Base-by-base conservation (phyloP, 2,797 vertebrate species). In the Coreius guichenoti region DNA sequence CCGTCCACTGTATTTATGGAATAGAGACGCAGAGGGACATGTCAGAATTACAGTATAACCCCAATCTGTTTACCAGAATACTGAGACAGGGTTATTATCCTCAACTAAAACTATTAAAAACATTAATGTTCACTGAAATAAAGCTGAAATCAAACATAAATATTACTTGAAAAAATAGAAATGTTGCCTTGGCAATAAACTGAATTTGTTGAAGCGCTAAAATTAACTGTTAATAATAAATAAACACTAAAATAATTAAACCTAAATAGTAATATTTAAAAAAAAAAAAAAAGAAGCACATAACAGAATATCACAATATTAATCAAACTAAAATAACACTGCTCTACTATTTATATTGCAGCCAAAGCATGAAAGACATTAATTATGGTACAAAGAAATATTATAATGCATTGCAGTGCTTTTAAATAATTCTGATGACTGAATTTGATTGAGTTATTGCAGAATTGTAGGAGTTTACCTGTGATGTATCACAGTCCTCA, bases 1-100 rank as follows among this genome's bases (percentile, higher is more conserved):
- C 58, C 61, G 63, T 58, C 33, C 14, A 26, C 31, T 80, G 69
- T 68, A 67, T 75, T 45, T 31, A 68, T 75, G 33, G 82, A 86
- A 31, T 45, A 3, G 33, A 51, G 31, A 74, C 33, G 19, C 9
- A 14, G 17, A 51, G 19, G 51, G 29, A 26, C 58, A 33, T 13
- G 58, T 76, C 72, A 68, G 4, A 49, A 36, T 36, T 51, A 33
- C 17, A 83, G 19, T 4, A 16, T 21, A 76, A 23, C 21, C 21
- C 26, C 23, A 3, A 36, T 23, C 73, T 16, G 31, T 36, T 33
- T 51, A 31, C 17, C 26, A 12, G 72, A 8, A 0, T 16, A 8
- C 29, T 33, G 11, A 75, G 6, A 4, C 21, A 0, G 54, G 19
- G 54, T 11, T 23, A 58, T 3, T 9, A 23, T 23, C 8, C 2